These are phyloP conservation scores for Eclectus roratus DNA, from an alignment of 2,113 vertebrate species.

Conservation along the genomic window DNA sequence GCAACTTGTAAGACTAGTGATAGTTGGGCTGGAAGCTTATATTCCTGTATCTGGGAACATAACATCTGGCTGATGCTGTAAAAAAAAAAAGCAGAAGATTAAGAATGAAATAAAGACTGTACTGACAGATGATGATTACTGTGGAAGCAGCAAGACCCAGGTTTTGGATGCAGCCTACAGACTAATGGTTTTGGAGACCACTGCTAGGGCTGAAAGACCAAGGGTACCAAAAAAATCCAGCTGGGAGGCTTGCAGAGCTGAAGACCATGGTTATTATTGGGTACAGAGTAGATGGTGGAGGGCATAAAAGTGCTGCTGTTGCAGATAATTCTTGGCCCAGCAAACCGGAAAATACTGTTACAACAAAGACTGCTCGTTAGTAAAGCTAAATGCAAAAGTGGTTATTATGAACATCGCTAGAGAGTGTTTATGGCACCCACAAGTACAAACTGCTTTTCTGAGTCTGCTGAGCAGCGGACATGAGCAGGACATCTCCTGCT, in stretches of 20 bases:
- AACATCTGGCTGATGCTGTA: not conserved
- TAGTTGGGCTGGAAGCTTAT: not conserved
- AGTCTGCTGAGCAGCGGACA: not conserved
- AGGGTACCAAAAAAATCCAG: not conserved
- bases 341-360: not conserved
- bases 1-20: not conserved
- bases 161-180: not conserved
- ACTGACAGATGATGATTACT: not conserved
- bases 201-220: not conserved
- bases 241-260: not conserved
- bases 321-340: not conserved
- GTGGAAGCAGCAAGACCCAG: not conserved
- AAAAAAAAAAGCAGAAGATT: not conserved
- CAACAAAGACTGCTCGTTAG: not conserved
- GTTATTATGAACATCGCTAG: not conserved
- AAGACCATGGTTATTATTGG: not conserved
- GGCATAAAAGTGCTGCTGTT: not conserved
- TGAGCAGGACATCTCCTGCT: not conserved
- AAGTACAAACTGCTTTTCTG: not conserved
- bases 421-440: not conserved
- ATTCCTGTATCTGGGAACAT: not conserved
- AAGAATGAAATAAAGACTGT: not conserved
- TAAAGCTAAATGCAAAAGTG: not conserved
- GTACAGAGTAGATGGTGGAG: not conserved
- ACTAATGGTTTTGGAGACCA: not conserved